Base-by-base conservation (phyloP, 1,140 invertebrate species). In the Pseudomyrmex concolor region DNA sequence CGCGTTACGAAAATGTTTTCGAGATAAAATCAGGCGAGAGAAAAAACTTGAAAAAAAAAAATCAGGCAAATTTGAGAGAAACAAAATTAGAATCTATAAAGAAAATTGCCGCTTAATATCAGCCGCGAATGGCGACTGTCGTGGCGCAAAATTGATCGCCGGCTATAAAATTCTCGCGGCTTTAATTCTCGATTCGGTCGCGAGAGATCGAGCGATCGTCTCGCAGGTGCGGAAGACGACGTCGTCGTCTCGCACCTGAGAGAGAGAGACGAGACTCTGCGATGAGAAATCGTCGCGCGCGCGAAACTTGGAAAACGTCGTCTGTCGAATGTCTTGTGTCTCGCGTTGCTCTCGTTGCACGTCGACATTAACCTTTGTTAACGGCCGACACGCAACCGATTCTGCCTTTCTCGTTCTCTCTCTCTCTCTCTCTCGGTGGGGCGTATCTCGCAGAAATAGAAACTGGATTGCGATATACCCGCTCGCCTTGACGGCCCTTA, bases 341-440 rank as follows among this genome's bases (percentile, higher is more conserved):
- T 85, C 77, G 51, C 43, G 60, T 86, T 86, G 66, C 59, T 86
- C 77, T 86, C 77, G 71, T 86, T 86, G 74, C 77, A 70, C 71
- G 73, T 77, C 81, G 84, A 48, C 84, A 86, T 86, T 86, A 86
- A 86, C 84, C 84, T 86, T 83, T 86, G 77, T 83, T 25, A 25
- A 76, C 77, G 43, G 57, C 67, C 83, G 73, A 82, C 54, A 22
- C 55, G 55, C 82, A 55, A 71, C 43, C 17, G 51, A 25, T 19
- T 86, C n/a, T 55, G 19, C 45, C 43, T 22, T 17, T 43, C 66
- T 34, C 83, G 5, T 7, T 34, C 25, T 25, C n/a, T 86, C n/a
- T 55, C 43, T 68, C 54, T 57, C 34, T 43, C 66, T 34, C 83
- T 59, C 84, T 60, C 48, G 9, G 5, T 7, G 34, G 34, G n/a